These are phyloP conservation scores for Turritopsis dohrnii DNA, from an alignment of 30 jellyfish, hydroid and myxozoan species.

Conservation along the genomic window DNA sequence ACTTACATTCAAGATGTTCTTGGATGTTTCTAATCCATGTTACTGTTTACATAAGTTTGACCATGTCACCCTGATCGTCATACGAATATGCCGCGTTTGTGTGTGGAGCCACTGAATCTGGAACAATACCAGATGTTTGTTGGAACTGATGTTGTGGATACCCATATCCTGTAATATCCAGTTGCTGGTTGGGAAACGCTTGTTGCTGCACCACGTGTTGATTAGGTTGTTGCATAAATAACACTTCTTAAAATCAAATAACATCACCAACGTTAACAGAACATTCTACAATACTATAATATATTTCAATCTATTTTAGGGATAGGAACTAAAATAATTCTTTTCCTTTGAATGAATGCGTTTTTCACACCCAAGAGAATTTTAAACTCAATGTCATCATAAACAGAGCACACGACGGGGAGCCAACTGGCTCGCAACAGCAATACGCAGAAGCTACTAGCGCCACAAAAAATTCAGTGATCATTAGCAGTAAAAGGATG, in stretches of 20 bases:
- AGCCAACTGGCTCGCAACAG: neutral
- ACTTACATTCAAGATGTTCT: too few species aligned
- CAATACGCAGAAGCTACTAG: neutral
- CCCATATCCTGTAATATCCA: neutral
- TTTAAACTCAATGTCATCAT: neutral
- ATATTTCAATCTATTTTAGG: too few species aligned
- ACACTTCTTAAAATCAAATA: neutral
- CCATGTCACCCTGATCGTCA: neutral
- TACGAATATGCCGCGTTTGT: neutral
- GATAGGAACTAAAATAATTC: too few species aligned
- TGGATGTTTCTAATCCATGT: too few species aligned
- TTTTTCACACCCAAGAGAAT: neutral
- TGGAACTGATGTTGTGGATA: neutral
- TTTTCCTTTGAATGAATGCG: too few species aligned
- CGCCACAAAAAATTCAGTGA: slow-evolving; percentile 12
- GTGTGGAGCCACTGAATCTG: neutral
- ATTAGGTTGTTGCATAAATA: neutral
- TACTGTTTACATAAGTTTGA: too few species aligned
- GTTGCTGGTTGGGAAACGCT: too few species aligned
- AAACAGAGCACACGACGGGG: neutral
- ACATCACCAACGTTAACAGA: neutral
- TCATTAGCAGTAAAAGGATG: neutral
- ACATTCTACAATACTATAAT: neutral
- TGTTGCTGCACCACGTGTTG: neutral
- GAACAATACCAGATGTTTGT: neutral